Evolutionary conservation across 1,140 invertebrate genomes (phyloP).

Genomic region (Zaprionus inermis): DNA sequence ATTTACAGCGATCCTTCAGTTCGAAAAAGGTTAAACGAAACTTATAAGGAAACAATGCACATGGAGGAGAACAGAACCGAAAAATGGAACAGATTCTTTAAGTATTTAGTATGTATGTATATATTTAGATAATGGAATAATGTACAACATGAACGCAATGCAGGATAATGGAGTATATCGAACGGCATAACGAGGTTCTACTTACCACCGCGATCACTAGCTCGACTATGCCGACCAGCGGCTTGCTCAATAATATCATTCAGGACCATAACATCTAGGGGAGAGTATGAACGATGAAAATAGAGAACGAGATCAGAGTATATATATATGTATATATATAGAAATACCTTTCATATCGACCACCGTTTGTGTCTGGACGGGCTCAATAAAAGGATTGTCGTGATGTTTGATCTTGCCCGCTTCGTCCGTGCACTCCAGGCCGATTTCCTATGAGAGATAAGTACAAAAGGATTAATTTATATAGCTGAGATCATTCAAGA

Average conservation of each 20-base stretch:
- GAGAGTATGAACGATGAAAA: conserved; percentile 9
- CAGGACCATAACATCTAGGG: conserved; percentile 97
- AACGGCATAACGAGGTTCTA: conserved; percentile 31
- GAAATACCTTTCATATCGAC: conserved; percentile 96
- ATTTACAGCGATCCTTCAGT: conserved; percentile 57
- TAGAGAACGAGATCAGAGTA: not conserved
- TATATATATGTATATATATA: not conserved
- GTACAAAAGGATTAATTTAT: not conserved
- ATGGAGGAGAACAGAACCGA: conserved; percentile 54
- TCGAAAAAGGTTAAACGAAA: conserved; percentile 28
- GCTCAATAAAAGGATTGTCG: conserved; percentile 96
- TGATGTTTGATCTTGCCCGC: conserved; percentile 92
- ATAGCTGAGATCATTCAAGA: not conserved
- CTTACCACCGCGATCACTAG: conserved; percentile 94
- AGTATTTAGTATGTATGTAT: conserved; percentile 44
- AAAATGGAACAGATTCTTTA: conserved; percentile 45
- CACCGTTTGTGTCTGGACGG: conserved; percentile 92
- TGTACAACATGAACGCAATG: conserved; percentile 72
- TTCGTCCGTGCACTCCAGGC: conserved; percentile 90
- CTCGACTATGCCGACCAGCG: conserved; percentile 92
- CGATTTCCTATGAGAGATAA: conserved; percentile 68
- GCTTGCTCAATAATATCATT: conserved; percentile 99
- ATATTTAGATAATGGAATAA: conserved; percentile 25
- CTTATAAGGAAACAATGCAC: conserved; percentile 56
- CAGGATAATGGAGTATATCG: conserved; percentile 12